Evolutionary conservation across 1,140 invertebrate species (phyloP), one percentile per base, ranked within the genome.

Genomic region (Cyclina sinensis): DNA sequence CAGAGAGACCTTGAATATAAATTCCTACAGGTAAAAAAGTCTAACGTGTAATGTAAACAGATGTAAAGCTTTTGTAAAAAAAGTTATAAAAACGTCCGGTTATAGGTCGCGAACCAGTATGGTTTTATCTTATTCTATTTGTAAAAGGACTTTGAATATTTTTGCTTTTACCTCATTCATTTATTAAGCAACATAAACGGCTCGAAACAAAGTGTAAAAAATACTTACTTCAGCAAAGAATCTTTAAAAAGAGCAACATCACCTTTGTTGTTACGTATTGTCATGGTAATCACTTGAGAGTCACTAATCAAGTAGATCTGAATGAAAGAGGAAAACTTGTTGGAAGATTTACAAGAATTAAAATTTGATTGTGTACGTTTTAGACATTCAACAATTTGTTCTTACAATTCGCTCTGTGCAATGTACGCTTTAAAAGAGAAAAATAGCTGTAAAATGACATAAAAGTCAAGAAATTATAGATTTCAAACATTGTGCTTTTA

Each of bases 221-320:
- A 43, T 7, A 43, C 51, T 62, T 54, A 78, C 74, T 21, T 30
- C 35, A 78, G 27, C 2, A 78, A 48, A 9, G 54, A 27, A 35
- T 78, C 48, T 35, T 78, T 54, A 18, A 54, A 35, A 4, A 2
- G 18, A 18, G 74, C 21, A 12, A 78, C 74, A 0, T 16, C 18
- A 21, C 48, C 74, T 37, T 78, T 78, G 1, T 16, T 0, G 9
- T 78, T 35, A 18, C 39, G 48, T 11, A 78, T 78, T 2, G 43
- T 30, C 46, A 78, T 51, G 5, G 74, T 51, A 1, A 78, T 30
- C 2, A 78, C 27, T 35, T 78, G 74, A 32, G 43, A 51, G 27
- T 78, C 74, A 54, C 74, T 48, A 21, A 78, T 78, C 30, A 78
- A 51, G 35, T 78, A 78, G 30, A 78, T 78, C 74, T 78, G 48